Evolutionary conservation across 2,797 vertebrate species (phyloP).

Genomic region (Silurus aristotelis): DNA sequence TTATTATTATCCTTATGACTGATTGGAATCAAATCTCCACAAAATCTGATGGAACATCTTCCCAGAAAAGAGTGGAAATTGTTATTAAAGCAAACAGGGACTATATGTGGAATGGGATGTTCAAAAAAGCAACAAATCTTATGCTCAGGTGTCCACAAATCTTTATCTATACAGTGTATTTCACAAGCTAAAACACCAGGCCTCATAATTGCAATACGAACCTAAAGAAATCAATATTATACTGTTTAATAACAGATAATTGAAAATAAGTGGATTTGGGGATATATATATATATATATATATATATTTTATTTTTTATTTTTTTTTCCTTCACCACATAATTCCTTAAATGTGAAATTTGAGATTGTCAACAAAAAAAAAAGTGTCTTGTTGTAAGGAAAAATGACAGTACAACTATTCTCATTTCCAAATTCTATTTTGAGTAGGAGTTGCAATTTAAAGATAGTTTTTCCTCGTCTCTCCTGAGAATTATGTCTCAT

Average conservation of each 20-base stretch:
- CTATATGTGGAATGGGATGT: too few species aligned
- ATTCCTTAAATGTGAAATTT: neutral
- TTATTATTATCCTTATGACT: too few species aligned
- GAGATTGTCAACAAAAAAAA: neutral
- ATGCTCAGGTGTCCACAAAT: too few species aligned
- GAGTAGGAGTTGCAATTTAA: neutral
- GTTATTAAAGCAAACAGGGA: too few species aligned
- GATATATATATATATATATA: too few species aligned
- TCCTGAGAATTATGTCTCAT: slow-evolving; percentile 46
- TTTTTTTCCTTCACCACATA: neutral
- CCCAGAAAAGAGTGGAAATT: too few species aligned
- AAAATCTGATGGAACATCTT: too few species aligned
- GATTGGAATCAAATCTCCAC: too few species aligned
- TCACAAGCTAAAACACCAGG: neutral
- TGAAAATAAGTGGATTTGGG: neutral
- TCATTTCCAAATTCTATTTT: neutral
- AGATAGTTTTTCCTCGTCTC: neutral
- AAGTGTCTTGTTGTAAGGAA: slow-evolving; percentile 3
- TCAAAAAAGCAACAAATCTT: too few species aligned
- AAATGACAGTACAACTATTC: neutral
- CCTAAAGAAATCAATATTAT: neutral
- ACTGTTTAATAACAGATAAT: neutral
- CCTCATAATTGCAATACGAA: neutral
- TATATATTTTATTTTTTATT: too few species aligned
- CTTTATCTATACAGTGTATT: neutral